Percentiles rank a stretch among this genome's conserved stretches.
Evolutionary conservation across 2,797 vertebrate species (phyloP).

Genomic region (Pitangus sulphuratus): DNA sequence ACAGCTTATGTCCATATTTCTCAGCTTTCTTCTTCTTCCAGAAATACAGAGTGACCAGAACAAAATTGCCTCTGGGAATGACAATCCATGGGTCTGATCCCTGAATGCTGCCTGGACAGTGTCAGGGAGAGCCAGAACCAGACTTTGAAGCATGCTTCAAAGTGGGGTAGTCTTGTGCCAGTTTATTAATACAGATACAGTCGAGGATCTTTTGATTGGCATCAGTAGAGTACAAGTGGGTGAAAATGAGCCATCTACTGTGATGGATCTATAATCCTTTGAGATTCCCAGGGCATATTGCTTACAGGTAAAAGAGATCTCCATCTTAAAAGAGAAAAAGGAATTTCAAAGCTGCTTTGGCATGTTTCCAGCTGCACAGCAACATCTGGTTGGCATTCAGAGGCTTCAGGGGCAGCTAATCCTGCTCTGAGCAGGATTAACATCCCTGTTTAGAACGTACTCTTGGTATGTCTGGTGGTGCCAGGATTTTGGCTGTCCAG

Average conservation of each 20-base stretch:
- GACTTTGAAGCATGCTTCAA: neutral
- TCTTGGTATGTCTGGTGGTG: neutral
- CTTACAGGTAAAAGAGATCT: neutral
- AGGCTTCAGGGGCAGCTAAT: slow-evolving; percentile 61
- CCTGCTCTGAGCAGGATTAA: slow-evolving; percentile 54
- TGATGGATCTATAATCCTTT: neutral
- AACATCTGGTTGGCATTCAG: slow-evolving; percentile 67
- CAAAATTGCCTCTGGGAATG: neutral
- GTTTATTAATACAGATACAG: neutral
- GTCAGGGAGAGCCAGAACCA: neutral
- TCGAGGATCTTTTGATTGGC: neutral
- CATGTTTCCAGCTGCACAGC: slow-evolving; percentile 47
- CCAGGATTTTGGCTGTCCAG: neutral
- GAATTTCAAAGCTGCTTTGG: slow-evolving; percentile 53
- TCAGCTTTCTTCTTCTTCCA: neutral
- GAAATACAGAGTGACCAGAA: neutral
- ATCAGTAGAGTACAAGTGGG: neutral
- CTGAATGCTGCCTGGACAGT: neutral
- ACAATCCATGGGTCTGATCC: neutral
- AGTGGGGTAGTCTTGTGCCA: neutral
- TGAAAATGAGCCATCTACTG: slow-evolving; percentile 49
- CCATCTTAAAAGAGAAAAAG: slow-evolving; percentile 39
- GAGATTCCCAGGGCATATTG: slow-evolving; percentile 20
- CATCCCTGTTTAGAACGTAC: slow-evolving; percentile 16
- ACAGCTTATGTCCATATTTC: neutral